Evolutionary conservation across 2,888 invertebrate species (phyloP).

Genomic region (Xestia ashworthii): DNA sequence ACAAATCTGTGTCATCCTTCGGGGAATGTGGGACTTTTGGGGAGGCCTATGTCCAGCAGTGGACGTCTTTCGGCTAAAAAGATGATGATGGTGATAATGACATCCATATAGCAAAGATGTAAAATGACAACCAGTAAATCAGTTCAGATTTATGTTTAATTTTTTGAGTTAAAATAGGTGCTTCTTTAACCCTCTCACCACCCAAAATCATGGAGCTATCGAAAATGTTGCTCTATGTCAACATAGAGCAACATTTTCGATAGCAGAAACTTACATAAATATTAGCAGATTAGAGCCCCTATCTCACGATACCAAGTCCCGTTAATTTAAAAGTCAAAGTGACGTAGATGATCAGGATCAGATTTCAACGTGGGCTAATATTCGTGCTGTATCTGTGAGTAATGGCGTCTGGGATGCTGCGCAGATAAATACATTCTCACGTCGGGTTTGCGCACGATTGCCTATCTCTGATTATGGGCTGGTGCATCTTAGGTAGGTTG

Average conservation of each 20-base stretch:
- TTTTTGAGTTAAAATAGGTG: too few relatives aligned
- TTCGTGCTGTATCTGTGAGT: constrained; percentile 80
- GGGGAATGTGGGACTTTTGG: background rate
- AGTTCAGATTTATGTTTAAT: too few relatives aligned
- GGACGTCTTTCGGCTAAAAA: too few relatives aligned
- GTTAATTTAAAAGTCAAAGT: constrained; percentile 68
- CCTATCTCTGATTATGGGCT: constrained; percentile 56
- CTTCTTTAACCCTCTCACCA: too few relatives aligned
- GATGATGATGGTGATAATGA: too few relatives aligned
- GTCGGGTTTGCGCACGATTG: constrained; percentile 63
- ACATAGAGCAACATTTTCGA: background rate
- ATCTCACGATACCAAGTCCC: constrained; percentile 55
- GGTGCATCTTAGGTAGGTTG: constrained; percentile 41
- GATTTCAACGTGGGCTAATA: constrained; percentile 75
- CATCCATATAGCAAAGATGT: too few relatives aligned
- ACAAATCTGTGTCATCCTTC: background rate
- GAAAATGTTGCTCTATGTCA: too few relatives aligned
- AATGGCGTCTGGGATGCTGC: constrained; percentile 78
- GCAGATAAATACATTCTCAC: constrained; percentile 74
- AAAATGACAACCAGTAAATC: too few relatives aligned
- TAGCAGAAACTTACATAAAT: constrained; percentile 2
- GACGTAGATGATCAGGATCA: constrained; percentile 69
- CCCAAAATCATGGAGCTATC: too few relatives aligned
- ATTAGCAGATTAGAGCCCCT: constrained; percentile 19
- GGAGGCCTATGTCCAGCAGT: too few relatives aligned